A percentile compares a stretch with the other conserved stretches of the same genome.
Evolutionary conservation across 2,888 invertebrate genomes (phyloP).

Genomic region (Crossocerus cetratus): DNA sequence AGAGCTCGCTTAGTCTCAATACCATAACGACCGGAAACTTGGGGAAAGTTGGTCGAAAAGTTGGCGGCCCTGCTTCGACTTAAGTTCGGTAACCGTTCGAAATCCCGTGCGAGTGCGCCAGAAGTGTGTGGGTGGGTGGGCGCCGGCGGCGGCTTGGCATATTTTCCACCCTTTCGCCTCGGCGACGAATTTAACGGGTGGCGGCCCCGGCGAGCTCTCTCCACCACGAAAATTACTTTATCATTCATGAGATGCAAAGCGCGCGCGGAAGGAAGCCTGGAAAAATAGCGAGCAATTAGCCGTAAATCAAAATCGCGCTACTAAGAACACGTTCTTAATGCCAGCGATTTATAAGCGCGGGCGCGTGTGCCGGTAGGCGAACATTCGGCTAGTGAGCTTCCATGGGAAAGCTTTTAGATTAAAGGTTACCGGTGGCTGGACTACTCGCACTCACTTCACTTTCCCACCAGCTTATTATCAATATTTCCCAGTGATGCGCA

Average conservation of each 20-base stretch:
- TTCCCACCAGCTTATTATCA: too few species aligned
- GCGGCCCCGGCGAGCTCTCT: conserved; percentile 28
- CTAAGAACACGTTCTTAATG: conserved; percentile 44
- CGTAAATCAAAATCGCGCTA: conserved; percentile 69
- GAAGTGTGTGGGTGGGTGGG: conserved; percentile 15
- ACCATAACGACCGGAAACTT: background rate
- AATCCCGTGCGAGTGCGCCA: conserved; percentile 14
- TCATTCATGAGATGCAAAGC: conserved; percentile 66
- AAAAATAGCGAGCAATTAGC: conserved; percentile 67
- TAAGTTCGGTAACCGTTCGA: conserved; percentile 7
- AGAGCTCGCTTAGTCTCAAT: background rate
- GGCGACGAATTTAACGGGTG: conserved; percentile 37
- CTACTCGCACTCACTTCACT: too few species aligned
- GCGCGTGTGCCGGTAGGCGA: too few species aligned
- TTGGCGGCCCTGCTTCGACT: conserved; percentile 5
- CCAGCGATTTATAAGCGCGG: background rate
- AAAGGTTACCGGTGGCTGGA: too few species aligned
- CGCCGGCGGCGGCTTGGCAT: conserved; percentile 37
- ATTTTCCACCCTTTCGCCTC: conserved; percentile 40
- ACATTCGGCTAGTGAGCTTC: too few species aligned
- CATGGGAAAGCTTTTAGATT: too few species aligned
- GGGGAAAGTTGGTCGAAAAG: background rate
- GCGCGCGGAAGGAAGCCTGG: conserved; percentile 53
- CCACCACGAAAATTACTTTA: conserved; percentile 62
- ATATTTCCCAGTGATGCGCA: too few species aligned